Conservation (phyloP, 2,888 invertebrate species). For the Steromphala cineraria region DNA sequence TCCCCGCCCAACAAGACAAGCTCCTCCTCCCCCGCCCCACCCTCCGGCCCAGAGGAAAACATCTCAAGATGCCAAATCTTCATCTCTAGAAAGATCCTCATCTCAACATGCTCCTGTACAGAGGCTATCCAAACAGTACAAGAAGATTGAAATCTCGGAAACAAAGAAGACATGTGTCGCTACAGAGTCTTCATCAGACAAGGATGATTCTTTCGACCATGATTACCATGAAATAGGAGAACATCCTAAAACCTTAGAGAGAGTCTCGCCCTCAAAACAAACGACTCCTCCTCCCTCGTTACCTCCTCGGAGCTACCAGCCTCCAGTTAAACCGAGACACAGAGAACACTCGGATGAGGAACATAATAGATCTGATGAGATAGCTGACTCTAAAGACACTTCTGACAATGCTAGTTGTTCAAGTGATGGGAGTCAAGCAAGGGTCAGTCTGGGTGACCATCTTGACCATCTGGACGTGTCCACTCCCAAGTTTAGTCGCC, state of each 20-base stretch:
- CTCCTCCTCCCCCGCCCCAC: slow-evolving; percentile 58
- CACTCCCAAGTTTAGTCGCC: neutral
- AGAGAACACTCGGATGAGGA: neutral
- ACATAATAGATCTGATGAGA: neutral
- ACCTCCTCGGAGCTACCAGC: slow-evolving; percentile 30
- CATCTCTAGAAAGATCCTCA: neutral
- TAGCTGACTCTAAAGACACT: neutral
- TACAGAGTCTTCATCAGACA: neutral
- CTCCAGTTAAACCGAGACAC: neutral
- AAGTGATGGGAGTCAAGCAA: neutral
- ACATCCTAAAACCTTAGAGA: neutral
- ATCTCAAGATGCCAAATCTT: slow-evolving; percentile 20
- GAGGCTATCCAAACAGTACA: neutral
- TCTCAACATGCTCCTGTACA: neutral
- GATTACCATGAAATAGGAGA: slow-evolving; percentile 63
- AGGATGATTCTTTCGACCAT: slow-evolving; percentile 36
- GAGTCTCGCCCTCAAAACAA: slow-evolving; percentile 10
- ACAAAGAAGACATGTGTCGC: neutral
- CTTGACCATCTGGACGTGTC: neutral
- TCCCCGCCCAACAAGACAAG: slow-evolving; percentile 54
- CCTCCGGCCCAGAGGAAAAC: slow-evolving; percentile 28
- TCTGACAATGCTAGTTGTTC: neutral
- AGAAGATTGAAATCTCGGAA: slow-evolving; percentile 17
- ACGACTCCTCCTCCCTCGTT: slow-evolving; percentile 51
- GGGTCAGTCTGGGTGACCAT: neutral